Base-by-base conservation (phyloP, 2,113 vertebrate genomes). In the Probosciger aterrimus region DNA sequence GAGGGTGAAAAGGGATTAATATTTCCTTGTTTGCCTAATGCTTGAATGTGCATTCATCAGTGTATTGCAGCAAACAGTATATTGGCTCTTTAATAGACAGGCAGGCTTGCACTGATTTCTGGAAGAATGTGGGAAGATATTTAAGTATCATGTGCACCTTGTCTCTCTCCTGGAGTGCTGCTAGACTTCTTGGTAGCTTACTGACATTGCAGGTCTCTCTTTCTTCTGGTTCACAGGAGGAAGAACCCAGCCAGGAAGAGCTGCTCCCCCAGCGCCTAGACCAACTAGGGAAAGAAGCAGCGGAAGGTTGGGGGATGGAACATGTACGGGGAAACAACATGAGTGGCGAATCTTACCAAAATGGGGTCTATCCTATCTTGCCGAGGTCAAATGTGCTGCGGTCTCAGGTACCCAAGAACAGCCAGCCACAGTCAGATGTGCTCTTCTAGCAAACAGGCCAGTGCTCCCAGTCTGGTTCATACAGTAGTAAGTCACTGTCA, bases 211-310 rank as follows among this genome's bases (percentile, higher is more conserved):
- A 68, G 25, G 14, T 79, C 31, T 70, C 14, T 11, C 70, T 95
- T 87, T 70, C 31, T 81, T 93, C 46, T 84, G 65, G 11, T 73
- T 86, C 44, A 63, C 80, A 98, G 97, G 95, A 95, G 25, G 95
- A 96, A 88, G 95, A 97, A 60, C 9, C 50, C 79, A 59, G 50
- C 49, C 94, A 91, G 68, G 92, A 95, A 79, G 83, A 96, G 24
- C 74, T 79, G 50, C 35, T 80, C 12, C 23, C n/a, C 10, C 81
- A 84, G 74, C 92, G 23, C 23, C 47, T 70, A 43, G 87, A 81
- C 9, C 67, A 92, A 35, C 53, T 82, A 24, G 27, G 27, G 8
- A 94, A 93, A 67, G 93, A 95, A 86, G 92, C 28, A 74, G 60
- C 53, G 63, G 83, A 79, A 85, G 49, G 7, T 1, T 65, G 81